Percentiles rank a stretch among this genome's conserved stretches.
phyloP scores from a whole-genome alignment of 2,888 invertebrate genomes.

The Ernsta delagoae region DNA sequence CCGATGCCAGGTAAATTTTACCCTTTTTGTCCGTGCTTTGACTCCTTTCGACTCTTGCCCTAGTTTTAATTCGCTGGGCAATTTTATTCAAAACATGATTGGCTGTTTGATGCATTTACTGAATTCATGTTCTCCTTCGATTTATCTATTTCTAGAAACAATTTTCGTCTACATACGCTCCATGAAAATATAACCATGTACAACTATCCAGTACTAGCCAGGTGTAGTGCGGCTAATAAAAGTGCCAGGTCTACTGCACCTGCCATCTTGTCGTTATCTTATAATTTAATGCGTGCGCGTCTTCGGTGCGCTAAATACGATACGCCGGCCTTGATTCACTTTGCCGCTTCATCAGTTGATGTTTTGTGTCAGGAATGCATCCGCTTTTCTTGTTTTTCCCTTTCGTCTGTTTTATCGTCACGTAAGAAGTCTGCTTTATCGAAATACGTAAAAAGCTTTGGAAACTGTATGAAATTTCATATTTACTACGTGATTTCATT shows the following conservation, averaged over 20 bases:
- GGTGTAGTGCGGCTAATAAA: constrained; percentile 20
- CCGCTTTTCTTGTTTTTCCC: constrained; percentile 11
- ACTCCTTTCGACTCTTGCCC: too few relatives aligned
- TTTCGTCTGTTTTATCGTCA: constrained; percentile 1
- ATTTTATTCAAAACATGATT: too few relatives aligned
- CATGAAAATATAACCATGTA: constrained; percentile 5
- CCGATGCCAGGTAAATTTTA: background rate
- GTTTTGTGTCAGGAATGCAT: constrained; percentile 21
- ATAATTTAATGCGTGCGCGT: constrained; percentile 49
- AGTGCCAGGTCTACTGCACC: constrained; percentile 24
- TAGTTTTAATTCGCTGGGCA: too few relatives aligned
- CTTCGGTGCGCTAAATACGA: constrained; percentile 48
- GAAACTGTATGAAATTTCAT: background rate
- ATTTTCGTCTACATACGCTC: constrained; percentile 1
- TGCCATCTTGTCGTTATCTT: constrained; percentile 33
- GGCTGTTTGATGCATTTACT: too few relatives aligned
- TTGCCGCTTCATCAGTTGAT: constrained; percentile 22
- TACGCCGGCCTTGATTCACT: constrained; percentile 52
- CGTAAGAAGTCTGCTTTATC: too few relatives aligned
- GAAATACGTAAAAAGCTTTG: too few relatives aligned
- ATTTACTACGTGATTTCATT: background rate
- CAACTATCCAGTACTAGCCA: constrained; percentile 6
- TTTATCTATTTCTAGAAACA: too few relatives aligned
- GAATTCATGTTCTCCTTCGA: too few relatives aligned
- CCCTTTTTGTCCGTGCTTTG: too few relatives aligned